Conservation (phyloP, 2,113 vertebrate genomes). For the Vulpes ferrilata region DNA sequence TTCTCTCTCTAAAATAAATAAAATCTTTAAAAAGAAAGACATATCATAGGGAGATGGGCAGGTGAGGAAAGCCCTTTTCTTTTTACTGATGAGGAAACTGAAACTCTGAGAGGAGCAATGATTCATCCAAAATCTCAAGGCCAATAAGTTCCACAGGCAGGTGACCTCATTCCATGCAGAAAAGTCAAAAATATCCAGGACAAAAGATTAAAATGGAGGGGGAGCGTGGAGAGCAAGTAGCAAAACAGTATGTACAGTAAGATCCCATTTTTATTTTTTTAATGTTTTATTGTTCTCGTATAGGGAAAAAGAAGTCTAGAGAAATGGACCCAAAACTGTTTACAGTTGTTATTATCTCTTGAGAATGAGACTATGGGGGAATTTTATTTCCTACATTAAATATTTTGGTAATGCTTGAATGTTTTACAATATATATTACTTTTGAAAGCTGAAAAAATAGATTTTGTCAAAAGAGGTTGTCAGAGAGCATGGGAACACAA, state of each 20-base stretch:
- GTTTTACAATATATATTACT: slow-evolving; percentile 25
- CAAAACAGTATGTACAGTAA: not conserved
- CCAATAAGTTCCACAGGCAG: not conserved
- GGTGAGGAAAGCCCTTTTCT: not conserved
- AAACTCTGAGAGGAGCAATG: not conserved
- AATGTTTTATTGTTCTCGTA: slow-evolving; percentile 12
- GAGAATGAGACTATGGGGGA: slow-evolving; percentile 53
- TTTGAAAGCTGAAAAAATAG: not conserved
- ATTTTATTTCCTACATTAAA: slow-evolving; percentile 57
- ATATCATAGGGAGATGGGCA: not conserved
- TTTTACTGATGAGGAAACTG: not conserved
- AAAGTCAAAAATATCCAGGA: slow-evolving; percentile 31
- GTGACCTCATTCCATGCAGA: slow-evolving; percentile 18
- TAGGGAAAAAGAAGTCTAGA: not conserved
- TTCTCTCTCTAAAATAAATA: not conserved
- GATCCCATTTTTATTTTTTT: slow-evolving; percentile 3
- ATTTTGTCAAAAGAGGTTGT: not conserved
- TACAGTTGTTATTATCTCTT: slow-evolving; percentile 43
- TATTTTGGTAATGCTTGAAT: slow-evolving; percentile 53
- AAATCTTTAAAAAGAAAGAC: not conserved
- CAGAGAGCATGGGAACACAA: not conserved
- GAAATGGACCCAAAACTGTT: slow-evolving; percentile 47
- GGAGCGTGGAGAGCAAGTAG: not conserved
- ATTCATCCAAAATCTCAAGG: slow-evolving; percentile 1
- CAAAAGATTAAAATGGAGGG: not conserved